A percentile compares a stretch with the other conserved stretches of the same genome.
Conservation (phyloP, 2,113 vertebrate species). For the Chionis minor region DNA sequence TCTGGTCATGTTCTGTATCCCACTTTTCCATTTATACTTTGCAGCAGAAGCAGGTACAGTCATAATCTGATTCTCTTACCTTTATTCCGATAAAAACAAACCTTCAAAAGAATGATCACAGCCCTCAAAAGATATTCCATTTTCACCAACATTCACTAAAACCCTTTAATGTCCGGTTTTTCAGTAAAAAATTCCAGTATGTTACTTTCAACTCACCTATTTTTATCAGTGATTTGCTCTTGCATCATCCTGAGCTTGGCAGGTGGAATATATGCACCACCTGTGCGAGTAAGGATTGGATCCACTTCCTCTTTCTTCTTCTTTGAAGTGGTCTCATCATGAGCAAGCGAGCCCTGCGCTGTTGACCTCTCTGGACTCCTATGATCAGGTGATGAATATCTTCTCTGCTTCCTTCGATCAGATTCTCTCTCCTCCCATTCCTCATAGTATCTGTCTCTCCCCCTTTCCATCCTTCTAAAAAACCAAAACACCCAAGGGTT, state of each 20-base stretch:
- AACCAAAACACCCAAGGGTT: neutral
- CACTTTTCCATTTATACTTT: neutral
- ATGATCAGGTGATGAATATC: slow-evolving; percentile 73
- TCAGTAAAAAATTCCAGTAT: neutral
- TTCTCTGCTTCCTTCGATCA: slow-evolving; percentile 80
- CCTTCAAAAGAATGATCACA: neutral
- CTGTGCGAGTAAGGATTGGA: slow-evolving; percentile 93
- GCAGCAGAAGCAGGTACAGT: neutral
- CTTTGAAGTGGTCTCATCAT: slow-evolving; percentile 78
- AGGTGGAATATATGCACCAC: slow-evolving; percentile 96
- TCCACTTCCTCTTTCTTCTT: slow-evolving; percentile 95
- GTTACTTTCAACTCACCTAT: slow-evolving; percentile 75
- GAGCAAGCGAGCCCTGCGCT: slow-evolving; percentile 56
- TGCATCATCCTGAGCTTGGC: slow-evolving; percentile 98
- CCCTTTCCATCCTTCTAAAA: slow-evolving; percentile 50
- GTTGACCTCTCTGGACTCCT: slow-evolving; percentile 58
- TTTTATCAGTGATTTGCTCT: slow-evolving; percentile 97
- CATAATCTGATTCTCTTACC: neutral
- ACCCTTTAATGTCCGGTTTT: neutral
- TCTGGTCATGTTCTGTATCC: neutral
- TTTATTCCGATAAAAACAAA: neutral
- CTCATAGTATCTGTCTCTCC: slow-evolving; percentile 56
- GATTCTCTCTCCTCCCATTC: slow-evolving; percentile 75
- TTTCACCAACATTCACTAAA: neutral
- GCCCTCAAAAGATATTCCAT: neutral